Percentiles rank a stretch among this genome's conserved stretches.
Evolutionary conservation across 2,888 invertebrate genomes (phyloP).

Genomic region (Drosophila atripex): DNA sequence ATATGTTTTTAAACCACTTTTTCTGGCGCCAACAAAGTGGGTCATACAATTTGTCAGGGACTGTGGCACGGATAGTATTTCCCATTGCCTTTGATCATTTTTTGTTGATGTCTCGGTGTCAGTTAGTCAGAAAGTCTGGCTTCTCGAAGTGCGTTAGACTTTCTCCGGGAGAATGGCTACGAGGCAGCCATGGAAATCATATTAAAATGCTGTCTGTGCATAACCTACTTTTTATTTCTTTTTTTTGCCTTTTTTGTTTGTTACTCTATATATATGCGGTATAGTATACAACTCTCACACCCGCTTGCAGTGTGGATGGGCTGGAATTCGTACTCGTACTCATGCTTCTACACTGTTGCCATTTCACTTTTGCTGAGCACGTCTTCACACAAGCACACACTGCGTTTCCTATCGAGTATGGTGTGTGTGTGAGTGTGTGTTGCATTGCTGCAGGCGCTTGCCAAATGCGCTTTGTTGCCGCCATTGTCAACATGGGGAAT

Average conservation of each 20-base stretch:
- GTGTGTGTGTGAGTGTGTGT: slow-evolving; percentile 15
- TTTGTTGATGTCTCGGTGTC: slow-evolving; percentile 33
- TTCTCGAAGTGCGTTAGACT: slow-evolving; percentile 34
- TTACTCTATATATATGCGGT: slow-evolving; percentile 1
- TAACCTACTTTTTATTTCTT: slow-evolving; percentile 68
- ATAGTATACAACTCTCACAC: slow-evolving; percentile 34
- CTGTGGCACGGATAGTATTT: slow-evolving; percentile 32
- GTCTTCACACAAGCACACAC: slow-evolving; percentile 42
- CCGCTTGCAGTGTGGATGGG: slow-evolving; percentile 14
- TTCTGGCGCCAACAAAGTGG: slow-evolving; percentile 16
- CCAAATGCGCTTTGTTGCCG: slow-evolving; percentile 78
- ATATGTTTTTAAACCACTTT: slow-evolving; percentile 25
- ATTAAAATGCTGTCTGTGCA: slow-evolving; percentile 76
- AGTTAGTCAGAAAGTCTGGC: slow-evolving; percentile 46
- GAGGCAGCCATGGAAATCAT: slow-evolving; percentile 74
- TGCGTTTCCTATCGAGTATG: slow-evolving; percentile 27
- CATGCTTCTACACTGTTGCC: slow-evolving; percentile 56
- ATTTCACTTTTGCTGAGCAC: slow-evolving; percentile 75
- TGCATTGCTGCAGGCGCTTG: slow-evolving; percentile 74
- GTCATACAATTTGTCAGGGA: slow-evolving; percentile 33
- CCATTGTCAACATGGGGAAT: slow-evolving; percentile 74
- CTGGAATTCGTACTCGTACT: background rate
- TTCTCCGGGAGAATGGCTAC: slow-evolving; percentile 21
- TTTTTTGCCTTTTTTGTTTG: slow-evolving; percentile 13
- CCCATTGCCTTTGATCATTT: slow-evolving; percentile 39